Base-by-base conservation (phyloP, 1,140 invertebrate species). In the Listronotus oregonensis region DNA sequence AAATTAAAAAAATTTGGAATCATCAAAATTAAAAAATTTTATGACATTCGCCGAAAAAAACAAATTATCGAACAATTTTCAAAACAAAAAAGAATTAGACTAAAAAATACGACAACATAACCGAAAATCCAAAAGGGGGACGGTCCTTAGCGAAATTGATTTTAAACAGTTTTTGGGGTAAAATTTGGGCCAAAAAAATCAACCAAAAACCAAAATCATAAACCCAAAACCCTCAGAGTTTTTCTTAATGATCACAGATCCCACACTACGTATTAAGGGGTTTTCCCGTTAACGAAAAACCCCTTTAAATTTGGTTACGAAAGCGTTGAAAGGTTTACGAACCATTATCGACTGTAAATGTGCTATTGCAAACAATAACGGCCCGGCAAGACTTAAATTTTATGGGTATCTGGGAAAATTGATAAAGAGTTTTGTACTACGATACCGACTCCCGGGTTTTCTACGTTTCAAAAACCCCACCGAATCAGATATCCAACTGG, bases 371-470 rank as follows among this genome's bases (percentile, higher is more conserved):
- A 72, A 75, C 52, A n/a, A 77, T 74, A 2, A 82, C 80, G 1
- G 73, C 77, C 10, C 75, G 51, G 80, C 79, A 0, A 56, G 80
- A 2, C 56, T 82, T 8, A 73, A 79, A 65, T 69, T 82, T 2
- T 81, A 80, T 54, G 49, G 54, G 12, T 73, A 75, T 51, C 56
- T 82, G 11, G 71, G 79, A 68, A 66, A 37, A 44, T 82, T 11
- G 71, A 66, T 15, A 68, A 1, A 49, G 72, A 32, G 75, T 75
- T 4, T 51, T 81, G 2, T 82, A 82, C 63, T 77, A 69, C 31
- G 81, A 82, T 63, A 83, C 80, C 3, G 81, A 82, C 66, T 69
- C 58, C n/a, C n/a, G n/a, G 14, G 47, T 77, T 17, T 71, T 79
- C 34, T 79, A 73, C 52, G 18, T 70, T 3, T 50, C 63, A 10